Evolutionary conservation across 2,113 vertebrate genomes (phyloP).

Genomic region (Ammodytes marinus): DNA sequence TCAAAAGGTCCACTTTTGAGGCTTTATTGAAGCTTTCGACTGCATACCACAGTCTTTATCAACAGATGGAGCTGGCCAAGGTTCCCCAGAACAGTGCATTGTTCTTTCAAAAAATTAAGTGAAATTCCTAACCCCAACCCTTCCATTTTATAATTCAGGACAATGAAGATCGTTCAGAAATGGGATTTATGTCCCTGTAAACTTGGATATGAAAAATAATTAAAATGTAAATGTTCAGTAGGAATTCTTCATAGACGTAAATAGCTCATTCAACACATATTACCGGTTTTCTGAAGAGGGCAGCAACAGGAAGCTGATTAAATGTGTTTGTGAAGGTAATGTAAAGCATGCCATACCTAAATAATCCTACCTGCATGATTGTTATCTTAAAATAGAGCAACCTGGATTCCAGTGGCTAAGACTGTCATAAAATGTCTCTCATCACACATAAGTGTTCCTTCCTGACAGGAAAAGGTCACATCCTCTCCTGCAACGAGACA

Average conservation of each 20-base stretch:
- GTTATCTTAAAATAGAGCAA: constrained; percentile 39
- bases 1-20: not conserved
- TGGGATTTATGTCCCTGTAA: not conserved
- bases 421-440: constrained; percentile 59
- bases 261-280: not conserved
- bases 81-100: not conserved
- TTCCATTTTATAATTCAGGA: not conserved
- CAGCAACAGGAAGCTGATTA: constrained; percentile 1
- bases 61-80: not conserved
- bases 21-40: not conserved
- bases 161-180: not conserved
- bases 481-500: constrained; percentile 54
- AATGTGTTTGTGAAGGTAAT: not conserved
- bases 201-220: not conserved
- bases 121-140: not conserved
- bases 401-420: constrained; percentile 27
- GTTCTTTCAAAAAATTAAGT: not conserved
- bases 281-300: not conserved
- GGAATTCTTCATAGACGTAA: not conserved
- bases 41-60: not conserved
- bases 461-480: constrained; percentile 68
- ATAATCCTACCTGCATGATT: constrained; percentile 28
- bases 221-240: not conserved
- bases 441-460: constrained; percentile 61
- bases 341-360: constrained; percentile 8